Evolutionary conservation across 2,797 vertebrate species (phyloP).

Genomic region (Poecile montanus): DNA sequence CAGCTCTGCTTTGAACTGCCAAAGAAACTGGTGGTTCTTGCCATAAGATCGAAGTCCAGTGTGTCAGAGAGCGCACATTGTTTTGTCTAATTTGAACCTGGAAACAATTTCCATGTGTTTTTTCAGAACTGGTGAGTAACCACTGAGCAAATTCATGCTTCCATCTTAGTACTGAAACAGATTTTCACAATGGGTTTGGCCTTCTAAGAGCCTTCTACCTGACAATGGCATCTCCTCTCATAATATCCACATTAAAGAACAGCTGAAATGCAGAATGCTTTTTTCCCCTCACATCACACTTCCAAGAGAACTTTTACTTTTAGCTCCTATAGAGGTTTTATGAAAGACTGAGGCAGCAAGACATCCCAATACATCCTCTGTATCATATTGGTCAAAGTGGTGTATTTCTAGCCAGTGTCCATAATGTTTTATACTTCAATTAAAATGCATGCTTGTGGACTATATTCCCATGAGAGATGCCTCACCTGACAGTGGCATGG

Average conservation of each 20-base stretch:
- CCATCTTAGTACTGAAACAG: neutral
- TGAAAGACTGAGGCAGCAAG: neutral
- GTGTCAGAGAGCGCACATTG: neutral
- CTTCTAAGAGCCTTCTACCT: neutral
- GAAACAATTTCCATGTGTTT: neutral
- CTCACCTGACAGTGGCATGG: neutral
- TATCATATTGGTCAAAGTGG: neutral
- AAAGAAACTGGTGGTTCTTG: conserved; percentile 14
- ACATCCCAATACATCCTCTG: neutral
- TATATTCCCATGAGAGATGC: neutral
- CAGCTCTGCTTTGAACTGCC: neutral
- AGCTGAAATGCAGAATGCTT: neutral
- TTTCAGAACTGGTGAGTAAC: conserved; percentile 4
- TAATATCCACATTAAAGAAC: neutral
- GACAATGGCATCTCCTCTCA: neutral
- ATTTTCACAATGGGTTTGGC: neutral
- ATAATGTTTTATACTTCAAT: neutral
- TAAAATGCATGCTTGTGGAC: neutral
- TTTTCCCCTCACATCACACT: neutral
- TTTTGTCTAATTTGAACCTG: conserved; percentile 22
- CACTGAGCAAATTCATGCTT: neutral
- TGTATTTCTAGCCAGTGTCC: neutral
- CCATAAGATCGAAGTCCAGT: conserved; percentile 13
- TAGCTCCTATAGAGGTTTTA: neutral
- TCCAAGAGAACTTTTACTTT: neutral